phyloP scores from a whole-genome alignment of 2,113 vertebrate genomes.

The Osmerus mordax region DNA sequence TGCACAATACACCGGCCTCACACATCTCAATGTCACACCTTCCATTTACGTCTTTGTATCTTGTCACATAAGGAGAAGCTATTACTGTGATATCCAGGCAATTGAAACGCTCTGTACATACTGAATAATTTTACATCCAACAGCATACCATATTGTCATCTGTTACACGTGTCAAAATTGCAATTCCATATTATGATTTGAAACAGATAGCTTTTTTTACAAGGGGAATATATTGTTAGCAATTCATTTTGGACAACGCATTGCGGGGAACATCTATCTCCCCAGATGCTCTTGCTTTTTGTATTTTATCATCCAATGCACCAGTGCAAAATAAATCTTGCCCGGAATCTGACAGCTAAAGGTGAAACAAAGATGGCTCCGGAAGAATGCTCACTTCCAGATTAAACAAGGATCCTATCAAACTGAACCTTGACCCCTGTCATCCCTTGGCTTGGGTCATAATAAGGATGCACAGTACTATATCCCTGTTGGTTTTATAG shows the following conservation, averaged over 20 bases:
- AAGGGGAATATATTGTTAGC: background rate
- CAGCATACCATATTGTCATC: background rate
- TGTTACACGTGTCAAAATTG: conserved; percentile 3
- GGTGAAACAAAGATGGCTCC: conserved; percentile 5
- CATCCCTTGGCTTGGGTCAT: background rate
- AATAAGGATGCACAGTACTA: background rate
- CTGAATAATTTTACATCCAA: background rate
- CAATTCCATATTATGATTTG: background rate
- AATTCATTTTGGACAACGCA: conserved; percentile 2
- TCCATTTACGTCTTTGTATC: background rate
- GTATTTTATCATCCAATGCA: background rate
- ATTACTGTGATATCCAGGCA: background rate
- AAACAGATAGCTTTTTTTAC: background rate
- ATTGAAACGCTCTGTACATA: background rate
- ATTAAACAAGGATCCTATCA: conserved; percentile 10
- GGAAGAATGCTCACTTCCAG: background rate
- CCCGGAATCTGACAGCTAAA: conserved; percentile 6
- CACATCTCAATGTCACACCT: no score
- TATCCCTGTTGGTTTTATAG: no score
- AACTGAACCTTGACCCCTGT: background rate
- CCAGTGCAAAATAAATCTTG: conserved; percentile 8
- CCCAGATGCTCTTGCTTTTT: background rate
- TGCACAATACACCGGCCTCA: no score
- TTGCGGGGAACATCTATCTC: background rate
- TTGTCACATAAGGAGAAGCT: background rate